Evolutionary conservation across 2,888 invertebrate genomes (phyloP).

Genomic region (Bibio marci): DNA sequence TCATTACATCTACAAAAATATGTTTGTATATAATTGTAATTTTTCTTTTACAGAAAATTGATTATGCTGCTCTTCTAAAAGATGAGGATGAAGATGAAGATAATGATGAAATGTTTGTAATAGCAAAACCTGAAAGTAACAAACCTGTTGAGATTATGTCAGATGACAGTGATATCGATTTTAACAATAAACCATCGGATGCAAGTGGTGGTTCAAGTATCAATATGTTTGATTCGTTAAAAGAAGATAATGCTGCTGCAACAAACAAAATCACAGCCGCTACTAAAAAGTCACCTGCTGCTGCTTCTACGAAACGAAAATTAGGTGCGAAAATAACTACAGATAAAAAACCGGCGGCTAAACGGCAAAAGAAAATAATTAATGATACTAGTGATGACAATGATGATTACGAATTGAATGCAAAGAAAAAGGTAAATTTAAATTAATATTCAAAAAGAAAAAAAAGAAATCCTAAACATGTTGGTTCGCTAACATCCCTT

Average conservation of each 20-base stretch:
- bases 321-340: constrained; percentile 2
- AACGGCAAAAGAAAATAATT: background rate
- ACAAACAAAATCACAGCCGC: too few relatives aligned
- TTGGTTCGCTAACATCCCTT: too few relatives aligned
- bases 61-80: constrained; percentile 1
- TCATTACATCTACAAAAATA: too few relatives aligned
- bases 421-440: background rate
- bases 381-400: background rate
- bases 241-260: background rate
- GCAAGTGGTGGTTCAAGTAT: too few relatives aligned
- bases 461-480: too few relatives aligned
- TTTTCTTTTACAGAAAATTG: background rate
- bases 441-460: too few relatives aligned
- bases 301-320: background rate
- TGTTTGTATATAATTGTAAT: too few relatives aligned
- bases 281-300: background rate
- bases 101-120: too few relatives aligned
- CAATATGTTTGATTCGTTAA: constrained; percentile 4
- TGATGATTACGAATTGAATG: background rate
- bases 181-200: too few relatives aligned
- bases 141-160: too few relatives aligned
- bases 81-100: constrained; percentile 4
- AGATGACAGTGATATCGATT: too few relatives aligned
- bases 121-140: too few relatives aligned
- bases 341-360: background rate